Evolutionary conservation across 2,113 vertebrate genomes (phyloP), one percentile per base, ranked within the genome.

Genomic region (Chelonoidis abingdonii): DNA sequence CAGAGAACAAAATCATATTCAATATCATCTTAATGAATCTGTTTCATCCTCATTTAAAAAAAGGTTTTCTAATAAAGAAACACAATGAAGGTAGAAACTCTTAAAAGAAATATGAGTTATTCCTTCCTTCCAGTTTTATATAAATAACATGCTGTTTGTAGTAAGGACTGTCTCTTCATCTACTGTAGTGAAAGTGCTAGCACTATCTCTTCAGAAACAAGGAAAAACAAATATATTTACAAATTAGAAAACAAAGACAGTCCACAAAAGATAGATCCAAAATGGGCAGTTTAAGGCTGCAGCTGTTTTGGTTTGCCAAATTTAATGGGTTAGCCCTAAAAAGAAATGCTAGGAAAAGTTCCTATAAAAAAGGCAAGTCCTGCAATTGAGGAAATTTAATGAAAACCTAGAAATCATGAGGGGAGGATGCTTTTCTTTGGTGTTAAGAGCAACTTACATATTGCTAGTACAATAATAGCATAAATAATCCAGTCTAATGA

Each of bases 81-180:
- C 25, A 24, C 87, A 92, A 87, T 22, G 31, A 92, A 94, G 90
- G 53, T n/a, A 69, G 65, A 65, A 65, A 3, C 29, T 94, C 50
- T 44, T 44, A 13, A 47, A 88, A 50, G 41, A 93, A 14, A 84
- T 88, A 27, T 14, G 84, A 83, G 78, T 16, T 76, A 85, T 41
- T 85, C 47, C 57, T 75, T 59, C 69, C 84, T 91, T 91, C 44
- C 84, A 80, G 38, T 87, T 91, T 54, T 86, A 59, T 11, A 83
- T 38, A 84, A 81, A 86, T 81, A 75, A 90, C 83, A 88, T 92
- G 80, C 47, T 84, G 69, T 94, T 93, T 96, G 86, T 79, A 97
- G 76, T 41, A 92, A 95, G 92, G 86, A 31, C 27, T 78, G 41
- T 81, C 6, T 50, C 3, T 79, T 95, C 89, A 88, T 89, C 56